phyloP scores from a whole-genome alignment of 2,113 vertebrate species.

The Nesoenas mayeri region DNA sequence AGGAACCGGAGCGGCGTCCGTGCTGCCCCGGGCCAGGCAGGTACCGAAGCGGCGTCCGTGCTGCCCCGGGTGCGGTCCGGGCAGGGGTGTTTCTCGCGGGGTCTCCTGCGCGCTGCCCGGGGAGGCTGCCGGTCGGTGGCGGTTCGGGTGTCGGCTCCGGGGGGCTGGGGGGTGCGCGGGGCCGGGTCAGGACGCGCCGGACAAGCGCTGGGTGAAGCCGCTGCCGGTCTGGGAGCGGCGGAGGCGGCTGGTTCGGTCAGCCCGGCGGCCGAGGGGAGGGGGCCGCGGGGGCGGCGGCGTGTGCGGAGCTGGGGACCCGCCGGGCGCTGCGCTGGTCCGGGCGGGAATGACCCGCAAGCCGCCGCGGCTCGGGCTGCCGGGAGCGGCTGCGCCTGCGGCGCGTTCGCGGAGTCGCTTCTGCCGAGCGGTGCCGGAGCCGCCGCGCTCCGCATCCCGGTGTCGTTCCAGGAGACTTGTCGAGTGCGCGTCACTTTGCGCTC shows the following conservation, averaged over 20 bases:
- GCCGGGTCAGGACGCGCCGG: neutral
- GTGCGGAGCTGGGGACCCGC: neutral
- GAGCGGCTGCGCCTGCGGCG: accelerated
- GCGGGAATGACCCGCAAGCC: accelerated
- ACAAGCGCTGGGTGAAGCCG: neutral
- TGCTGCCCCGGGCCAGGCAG: too few relatives aligned
- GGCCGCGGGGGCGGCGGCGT: neutral
- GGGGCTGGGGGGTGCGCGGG: neutral
- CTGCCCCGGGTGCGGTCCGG: too few relatives aligned
- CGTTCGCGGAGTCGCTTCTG: accelerated
- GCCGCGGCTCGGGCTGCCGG: accelerated
- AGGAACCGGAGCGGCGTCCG: too few relatives aligned
- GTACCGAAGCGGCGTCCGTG: too few relatives aligned
- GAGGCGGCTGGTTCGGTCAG: neutral
- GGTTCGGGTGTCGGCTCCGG: too few relatives aligned
- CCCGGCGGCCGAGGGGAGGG: neutral
- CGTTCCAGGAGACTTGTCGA: neutral
- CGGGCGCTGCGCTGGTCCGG: neutral
- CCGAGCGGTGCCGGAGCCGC: neutral
- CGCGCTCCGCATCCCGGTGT: neutral
- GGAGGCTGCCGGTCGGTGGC: too few relatives aligned
- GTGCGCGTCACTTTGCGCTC: neutral
- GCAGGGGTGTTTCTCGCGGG: too few relatives aligned
- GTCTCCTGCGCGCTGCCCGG: too few relatives aligned
- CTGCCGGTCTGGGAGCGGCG: neutral